phyloP scores from a whole-genome alignment of 2,888 invertebrate genomes.

The Hydriomena furcata region DNA sequence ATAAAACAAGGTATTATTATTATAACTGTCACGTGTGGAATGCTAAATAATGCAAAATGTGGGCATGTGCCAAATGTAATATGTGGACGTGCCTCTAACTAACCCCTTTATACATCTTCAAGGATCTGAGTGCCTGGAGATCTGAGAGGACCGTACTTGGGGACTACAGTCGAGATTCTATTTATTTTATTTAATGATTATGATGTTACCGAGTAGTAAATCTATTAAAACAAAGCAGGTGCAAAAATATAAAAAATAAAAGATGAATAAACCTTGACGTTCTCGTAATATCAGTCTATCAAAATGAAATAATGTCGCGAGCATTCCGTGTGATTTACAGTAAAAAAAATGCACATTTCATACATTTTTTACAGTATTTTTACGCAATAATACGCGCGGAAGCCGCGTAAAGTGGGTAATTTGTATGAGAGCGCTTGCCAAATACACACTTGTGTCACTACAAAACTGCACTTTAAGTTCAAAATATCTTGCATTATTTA shows the following conservation, averaged over 20 bases:
- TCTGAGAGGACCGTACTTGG: too few relatives aligned
- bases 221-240: conserved; percentile 5
- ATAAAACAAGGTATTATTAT: too few relatives aligned
- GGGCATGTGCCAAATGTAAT: too few relatives aligned
- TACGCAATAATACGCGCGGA: conserved; percentile 36
- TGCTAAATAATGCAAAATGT: too few relatives aligned
- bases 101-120: too few relatives aligned
- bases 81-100: too few relatives aligned
- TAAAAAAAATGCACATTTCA: conserved; percentile 29
- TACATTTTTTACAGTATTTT: conserved; percentile 29
- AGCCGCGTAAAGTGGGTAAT: conserved; percentile 33
- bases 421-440: conserved; percentile 33
- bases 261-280: conserved; percentile 9
- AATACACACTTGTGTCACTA: conserved; percentile 6
- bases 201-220: not conserved
- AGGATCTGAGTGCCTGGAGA: too few relatives aligned
- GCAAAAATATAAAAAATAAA: conserved; percentile 4
- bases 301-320: conserved; percentile 15
- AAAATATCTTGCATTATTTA: not conserved
- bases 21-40: too few relatives aligned
- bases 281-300: conserved; percentile 10
- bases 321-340: conserved; percentile 26
- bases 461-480: not conserved
- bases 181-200: conserved; percentile 26
- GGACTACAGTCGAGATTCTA: too few relatives aligned